These are phyloP conservation scores for Pyrgus malvae DNA, from an alignment of 2,888 invertebrate species.

Conservation along the genomic window DNA sequence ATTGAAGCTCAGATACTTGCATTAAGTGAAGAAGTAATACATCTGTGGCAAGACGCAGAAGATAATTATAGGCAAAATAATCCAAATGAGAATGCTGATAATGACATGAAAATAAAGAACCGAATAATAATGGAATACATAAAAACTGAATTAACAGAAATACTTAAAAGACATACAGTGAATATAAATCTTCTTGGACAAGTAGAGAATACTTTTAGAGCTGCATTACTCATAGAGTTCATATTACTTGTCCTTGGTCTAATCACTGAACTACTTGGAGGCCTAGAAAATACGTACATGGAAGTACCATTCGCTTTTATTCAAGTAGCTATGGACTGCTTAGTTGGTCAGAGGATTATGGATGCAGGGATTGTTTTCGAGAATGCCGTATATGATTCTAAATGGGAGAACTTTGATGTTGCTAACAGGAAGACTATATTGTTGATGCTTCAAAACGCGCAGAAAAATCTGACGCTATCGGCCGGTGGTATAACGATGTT, in stretches of 20 bases:
- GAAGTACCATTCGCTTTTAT: conserved; percentile 50
- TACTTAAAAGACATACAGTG: conserved; percentile 44
- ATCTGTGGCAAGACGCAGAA: conserved; percentile 48
- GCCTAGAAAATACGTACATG: conserved; percentile 53
- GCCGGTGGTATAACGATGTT: conserved; percentile 54
- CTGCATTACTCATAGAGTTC: conserved; percentile 51
- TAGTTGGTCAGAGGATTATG: conserved; percentile 45
- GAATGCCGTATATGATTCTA: conserved; percentile 51
- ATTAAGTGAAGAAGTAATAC: conserved; percentile 47
- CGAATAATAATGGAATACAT: conserved; percentile 44
- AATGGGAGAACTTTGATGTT: conserved; percentile 60
- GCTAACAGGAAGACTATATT: conserved; percentile 52
- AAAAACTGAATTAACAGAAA: conserved; percentile 38
- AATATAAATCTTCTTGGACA: conserved; percentile 42
- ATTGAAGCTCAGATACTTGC: conserved; percentile 55
- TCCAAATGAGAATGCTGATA: neutral
- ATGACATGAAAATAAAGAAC: conserved; percentile 20
- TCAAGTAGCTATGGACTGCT: conserved; percentile 55
- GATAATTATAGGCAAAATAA: conserved; percentile 25
- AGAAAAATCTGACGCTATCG: conserved; percentile 51
- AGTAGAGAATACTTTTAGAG: conserved; percentile 46
- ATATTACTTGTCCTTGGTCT: conserved; percentile 45
- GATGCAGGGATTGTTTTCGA: conserved; percentile 53
- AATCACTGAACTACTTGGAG: conserved; percentile 50
- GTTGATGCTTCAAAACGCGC: conserved; percentile 53